Conservation (phyloP, 1,140 invertebrate genomes). For the Thaumetopoea pityocampa region DNA sequence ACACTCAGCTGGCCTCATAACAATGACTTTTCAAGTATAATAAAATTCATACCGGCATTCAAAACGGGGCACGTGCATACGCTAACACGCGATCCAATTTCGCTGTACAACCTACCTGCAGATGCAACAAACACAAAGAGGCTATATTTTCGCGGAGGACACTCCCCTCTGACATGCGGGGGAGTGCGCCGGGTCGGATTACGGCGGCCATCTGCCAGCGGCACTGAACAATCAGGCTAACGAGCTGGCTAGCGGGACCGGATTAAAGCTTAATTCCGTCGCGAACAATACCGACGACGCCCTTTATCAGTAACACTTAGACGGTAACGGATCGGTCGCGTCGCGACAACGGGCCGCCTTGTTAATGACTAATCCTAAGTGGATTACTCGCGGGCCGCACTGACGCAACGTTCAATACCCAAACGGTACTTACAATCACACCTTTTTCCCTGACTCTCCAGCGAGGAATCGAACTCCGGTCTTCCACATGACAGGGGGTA, state of each 20-base stretch:
- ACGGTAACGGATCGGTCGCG: conserved; percentile 66
- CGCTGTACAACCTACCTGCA: conserved; percentile 71
- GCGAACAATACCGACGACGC: conserved; percentile 63
- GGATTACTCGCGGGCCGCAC: conserved; percentile 52
- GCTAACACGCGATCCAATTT: conserved; percentile 66
- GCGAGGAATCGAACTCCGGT: conserved; percentile 4
- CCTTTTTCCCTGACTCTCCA: no score
- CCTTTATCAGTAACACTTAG: conserved; percentile 66
- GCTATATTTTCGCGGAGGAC: conserved; percentile 55
- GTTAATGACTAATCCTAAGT: conserved; percentile 70
- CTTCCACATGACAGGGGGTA: no score
- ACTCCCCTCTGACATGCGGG: conserved; percentile 16
- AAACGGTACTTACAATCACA: conserved; percentile 12
- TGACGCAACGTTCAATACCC: conserved; percentile 7
- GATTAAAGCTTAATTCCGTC: conserved; percentile 68
- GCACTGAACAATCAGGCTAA: conserved; percentile 69
- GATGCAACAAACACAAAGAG: conserved; percentile 74
- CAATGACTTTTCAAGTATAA: conserved; percentile 69
- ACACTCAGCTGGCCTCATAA: conserved; percentile 55
- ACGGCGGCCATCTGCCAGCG: conserved; percentile 64
- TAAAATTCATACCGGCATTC: conserved; percentile 56
- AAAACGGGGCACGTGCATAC: conserved; percentile 54
- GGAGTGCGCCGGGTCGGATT: conserved; percentile 57
- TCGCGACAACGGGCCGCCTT: conserved; percentile 62
- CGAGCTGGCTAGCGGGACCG: conserved; percentile 61